Base-by-base conservation (phyloP, 2,113 vertebrate species). In the Atherinomorus stipes region DNA sequence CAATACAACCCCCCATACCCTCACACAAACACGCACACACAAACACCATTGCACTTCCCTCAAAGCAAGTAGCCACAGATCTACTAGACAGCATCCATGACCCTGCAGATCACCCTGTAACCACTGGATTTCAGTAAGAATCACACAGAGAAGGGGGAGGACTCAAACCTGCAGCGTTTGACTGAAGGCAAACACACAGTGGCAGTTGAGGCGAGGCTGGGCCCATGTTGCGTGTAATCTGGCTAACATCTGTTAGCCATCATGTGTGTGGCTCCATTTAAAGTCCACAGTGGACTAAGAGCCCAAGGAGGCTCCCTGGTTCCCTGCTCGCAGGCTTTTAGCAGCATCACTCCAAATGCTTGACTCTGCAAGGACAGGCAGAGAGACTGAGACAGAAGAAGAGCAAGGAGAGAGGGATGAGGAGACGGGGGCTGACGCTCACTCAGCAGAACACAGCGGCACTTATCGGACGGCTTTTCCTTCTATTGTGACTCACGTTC, bases 171-270 rank as follows among this genome's bases (percentile, higher is more conserved):
- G 21, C 42, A 79, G 77, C 64, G 11, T 69, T 53, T 72, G 60
- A 85, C 50, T 52, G 50, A 74, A 82, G 47, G 76, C 71, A 66
- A 80, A 78, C 66, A 58, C 67, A 61, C 72, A 81, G 82, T 75
- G 70, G 84, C 71, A 71, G 71, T 76, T 67, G 75, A 87, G 62
- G 79, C 52, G 4, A 85, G 79, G 78, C 78, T 52, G 66, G 66
- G 63, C 59, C 79, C 58, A 54, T 64, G 80, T 85, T 69, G 85
- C 45, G 50, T 86, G 75, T 88, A 80, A 89, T 89, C 78, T 80
- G 74, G 80, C 78, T 70, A 80, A 90, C 84, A 92, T 85, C 80
- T 90, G 85, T 71, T 86, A 74, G 84, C 81, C 80, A 80, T 86
- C 85, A 62, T 76, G 75, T 66, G 69, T 76, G 85, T 74, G 76